Evolutionary conservation across 1,140 invertebrate genomes (phyloP).

Genomic region (Pygmarrhopalites habei): DNA sequence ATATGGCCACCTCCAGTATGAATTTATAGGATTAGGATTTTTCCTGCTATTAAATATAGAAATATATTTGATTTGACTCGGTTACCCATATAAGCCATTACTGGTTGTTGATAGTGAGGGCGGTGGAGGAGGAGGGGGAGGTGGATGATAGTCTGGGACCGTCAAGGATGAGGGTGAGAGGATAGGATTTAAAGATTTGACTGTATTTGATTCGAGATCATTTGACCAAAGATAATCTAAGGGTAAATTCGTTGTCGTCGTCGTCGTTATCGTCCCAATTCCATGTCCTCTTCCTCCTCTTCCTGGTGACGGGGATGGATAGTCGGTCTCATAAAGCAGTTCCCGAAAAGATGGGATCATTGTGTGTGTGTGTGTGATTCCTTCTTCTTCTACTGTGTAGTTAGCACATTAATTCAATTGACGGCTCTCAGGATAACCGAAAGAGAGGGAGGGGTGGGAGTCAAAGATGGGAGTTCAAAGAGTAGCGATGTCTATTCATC

Average conservation of each 20-base stretch:
- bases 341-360: constrained; percentile 34
- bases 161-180: constrained; percentile 12
- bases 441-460: no score
- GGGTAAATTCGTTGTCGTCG: no score
- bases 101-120: no score
- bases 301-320: constrained; percentile 15
- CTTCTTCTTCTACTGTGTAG: no score
- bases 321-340: constrained; percentile 27
- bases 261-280: no score
- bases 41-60: background rate
- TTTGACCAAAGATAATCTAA: constrained; percentile 35
- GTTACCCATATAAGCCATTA: constrained; percentile 19
- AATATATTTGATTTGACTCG: background rate
- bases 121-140: no score
- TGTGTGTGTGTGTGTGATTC: no score
- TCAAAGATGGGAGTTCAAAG: no score
- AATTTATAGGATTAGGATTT: background rate
- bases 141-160: constrained; percentile 17
- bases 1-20: background rate
- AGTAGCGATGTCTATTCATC: no score
- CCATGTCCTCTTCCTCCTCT: no score
- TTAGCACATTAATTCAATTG: no score
- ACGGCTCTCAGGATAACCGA: no score
- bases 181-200: constrained; percentile 14
- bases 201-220: constrained; percentile 16